Evolutionary conservation across 2,888 invertebrate species (phyloP).

Genomic region (Torymus auratus): DNA sequence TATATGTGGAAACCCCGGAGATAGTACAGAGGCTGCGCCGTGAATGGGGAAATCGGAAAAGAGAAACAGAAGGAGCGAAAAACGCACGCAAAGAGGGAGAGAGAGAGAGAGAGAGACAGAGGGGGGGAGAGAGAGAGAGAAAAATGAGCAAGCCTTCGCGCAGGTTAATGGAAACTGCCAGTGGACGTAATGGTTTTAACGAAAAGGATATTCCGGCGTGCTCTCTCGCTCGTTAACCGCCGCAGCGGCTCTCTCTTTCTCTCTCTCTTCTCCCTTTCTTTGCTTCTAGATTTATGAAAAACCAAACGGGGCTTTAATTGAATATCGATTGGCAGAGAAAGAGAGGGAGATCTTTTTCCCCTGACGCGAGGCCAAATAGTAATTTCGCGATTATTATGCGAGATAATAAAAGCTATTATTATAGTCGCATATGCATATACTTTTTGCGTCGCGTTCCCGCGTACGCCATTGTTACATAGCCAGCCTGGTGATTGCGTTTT

Average conservation of each 20-base stretch:
- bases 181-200: slow-evolving; percentile 50
- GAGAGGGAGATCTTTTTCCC: no score
- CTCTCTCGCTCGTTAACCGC: slow-evolving; percentile 35
- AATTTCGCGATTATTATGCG: no score
- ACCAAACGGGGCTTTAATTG: slow-evolving; percentile 51
- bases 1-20: background rate
- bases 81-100: background rate
- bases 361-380: no score
- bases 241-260: background rate
- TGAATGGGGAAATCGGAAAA: slow-evolving; percentile 14
- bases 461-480: no score
- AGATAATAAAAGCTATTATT: no score
- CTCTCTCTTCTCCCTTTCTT: background rate
- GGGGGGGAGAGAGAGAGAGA: slow-evolving; percentile 1
- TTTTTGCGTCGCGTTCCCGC: no score
- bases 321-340: slow-evolving; percentile 45
- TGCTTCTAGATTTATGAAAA: slow-evolving; percentile 50
- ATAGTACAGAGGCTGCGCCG: background rate
- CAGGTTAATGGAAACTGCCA: slow-evolving; percentile 51
- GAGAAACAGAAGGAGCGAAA: background rate
- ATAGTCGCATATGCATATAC: no score
- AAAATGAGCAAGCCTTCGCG: background rate
- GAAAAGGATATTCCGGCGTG: slow-evolving; percentile 48
- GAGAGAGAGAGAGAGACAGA: slow-evolving; percentile 16
- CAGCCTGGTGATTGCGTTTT: no score